phyloP scores from a whole-genome alignment of 2,797 vertebrate species.

The Anguilla megastoma region DNA sequence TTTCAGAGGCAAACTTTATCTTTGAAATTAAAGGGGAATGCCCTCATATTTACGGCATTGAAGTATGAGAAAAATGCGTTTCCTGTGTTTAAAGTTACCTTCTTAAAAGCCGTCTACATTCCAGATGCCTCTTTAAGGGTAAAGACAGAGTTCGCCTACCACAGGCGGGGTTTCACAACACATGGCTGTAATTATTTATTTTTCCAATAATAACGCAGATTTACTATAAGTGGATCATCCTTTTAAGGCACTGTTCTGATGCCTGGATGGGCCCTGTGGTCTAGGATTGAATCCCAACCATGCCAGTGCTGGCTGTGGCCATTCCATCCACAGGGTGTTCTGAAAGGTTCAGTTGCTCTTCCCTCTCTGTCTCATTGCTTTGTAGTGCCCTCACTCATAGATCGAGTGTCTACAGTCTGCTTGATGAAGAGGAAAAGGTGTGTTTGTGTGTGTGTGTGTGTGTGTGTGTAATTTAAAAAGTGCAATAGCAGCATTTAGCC shows the following conservation, averaged over 20 bases:
- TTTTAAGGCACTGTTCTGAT: background rate
- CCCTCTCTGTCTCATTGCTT: background rate
- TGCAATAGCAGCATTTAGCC: too few relatives aligned
- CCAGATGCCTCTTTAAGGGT: slow-evolving; percentile 16
- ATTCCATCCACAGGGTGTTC: background rate
- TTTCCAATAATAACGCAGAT: background rate
- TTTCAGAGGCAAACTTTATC: slow-evolving; percentile 3
- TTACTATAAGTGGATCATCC: background rate
- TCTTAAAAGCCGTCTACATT: slow-evolving; percentile 6
- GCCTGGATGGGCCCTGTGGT: background rate
- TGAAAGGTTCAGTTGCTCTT: background rate
- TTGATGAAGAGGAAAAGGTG: background rate
- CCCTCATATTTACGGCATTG: background rate
- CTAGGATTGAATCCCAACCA: background rate
- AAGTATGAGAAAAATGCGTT: background rate
- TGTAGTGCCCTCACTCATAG: background rate
- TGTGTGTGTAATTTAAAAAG: too few relatives aligned
- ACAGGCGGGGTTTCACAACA: background rate
- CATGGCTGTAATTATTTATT: slow-evolving; percentile 3
- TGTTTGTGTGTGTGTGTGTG: background rate
- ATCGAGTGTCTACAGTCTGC: background rate
- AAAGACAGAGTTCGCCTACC: background rate
- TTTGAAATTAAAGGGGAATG: slow-evolving; percentile 25
- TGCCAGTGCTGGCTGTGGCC: background rate
- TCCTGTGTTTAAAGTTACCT: background rate